Base-by-base conservation (phyloP, 2,797 vertebrate genomes). In the Lindbergichthys nudifrons region DNA sequence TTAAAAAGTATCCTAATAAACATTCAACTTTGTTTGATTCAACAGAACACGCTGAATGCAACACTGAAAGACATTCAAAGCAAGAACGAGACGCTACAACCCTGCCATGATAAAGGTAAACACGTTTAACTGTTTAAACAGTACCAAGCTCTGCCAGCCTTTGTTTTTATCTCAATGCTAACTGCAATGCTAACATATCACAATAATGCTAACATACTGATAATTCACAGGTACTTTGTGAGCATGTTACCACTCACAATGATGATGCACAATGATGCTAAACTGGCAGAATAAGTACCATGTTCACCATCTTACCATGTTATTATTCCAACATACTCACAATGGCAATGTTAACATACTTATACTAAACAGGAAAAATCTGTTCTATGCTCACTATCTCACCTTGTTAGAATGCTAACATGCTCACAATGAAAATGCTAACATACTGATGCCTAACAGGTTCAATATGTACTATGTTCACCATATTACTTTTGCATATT, bases 21-120 rank as follows among this genome's bases (percentile, higher is more conserved):
- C 26, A 10, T 45, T 65, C 0, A 30, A 85, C 67, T 81, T 0
- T 88, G 12, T 93, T 74, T 77, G 80, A 74, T 86, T 89, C 84
- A 90, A 83, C 92, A 97, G 96, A 84, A 78, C 60, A 77, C 83
- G 59, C 65, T 85, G 71, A 93, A 92, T 65, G 73, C 81, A 67
- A 68, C 53, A 0, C 77, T 84, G 67, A 77, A 70, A 75, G 86
- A 82, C 58, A 1, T 82, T 62, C 87, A 88, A 66, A 76, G 39
- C 2, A 77, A 70, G 59, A 84, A 6, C 0, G 47, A 88, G 79
- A 79, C 70, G 57, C 74, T 63, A 3, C 80, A 90, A 46, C 51
- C 68, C 75, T 63, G 64, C 79, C 75, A 41, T 2, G 53, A 76
- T 43, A 46, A 83, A 73, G 90, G 93, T 92, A 87, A 88, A 73